Evolutionary conservation across 1,140 invertebrate genomes (phyloP).

Genomic region (Drosophila persimilis): DNA sequence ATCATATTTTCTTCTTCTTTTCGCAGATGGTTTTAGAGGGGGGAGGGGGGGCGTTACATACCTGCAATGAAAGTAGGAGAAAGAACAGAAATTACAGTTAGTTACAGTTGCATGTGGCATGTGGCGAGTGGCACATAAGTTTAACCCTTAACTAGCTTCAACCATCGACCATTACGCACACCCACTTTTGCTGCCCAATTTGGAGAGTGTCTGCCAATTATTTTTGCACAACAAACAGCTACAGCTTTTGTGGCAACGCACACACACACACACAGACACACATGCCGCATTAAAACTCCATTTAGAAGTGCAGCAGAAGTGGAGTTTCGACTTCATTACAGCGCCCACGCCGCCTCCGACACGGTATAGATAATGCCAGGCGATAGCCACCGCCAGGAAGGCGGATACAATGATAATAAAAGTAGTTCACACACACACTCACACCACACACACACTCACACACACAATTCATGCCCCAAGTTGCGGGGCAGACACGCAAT

Average conservation of each 20-base stretch:
- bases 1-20: constrained; percentile 16
- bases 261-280: constrained; percentile 30
- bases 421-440: constrained; percentile 19
- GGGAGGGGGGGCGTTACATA: constrained; percentile 7
- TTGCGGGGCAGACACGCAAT: constrained; percentile 56
- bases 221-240: constrained; percentile 59
- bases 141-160: constrained; percentile 48
- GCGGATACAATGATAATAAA: constrained; percentile 57
- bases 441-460: neutral
- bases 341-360: constrained; percentile 58
- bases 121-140: neutral
- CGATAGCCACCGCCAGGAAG: constrained; percentile 29
- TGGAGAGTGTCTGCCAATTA: constrained; percentile 61
- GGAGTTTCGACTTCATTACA: constrained; percentile 64
- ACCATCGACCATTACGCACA: constrained; percentile 49
- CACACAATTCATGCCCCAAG: constrained; percentile 16
- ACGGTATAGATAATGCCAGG: constrained; percentile 52
- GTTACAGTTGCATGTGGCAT: constrained; percentile 1
- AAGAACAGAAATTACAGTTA: constrained; percentile 16
- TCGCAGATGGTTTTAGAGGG: too few relatives aligned
- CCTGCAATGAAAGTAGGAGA: constrained; percentile 21
- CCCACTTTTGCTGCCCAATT: constrained; percentile 53
- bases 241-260: constrained; percentile 51
- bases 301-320: constrained; percentile 32
- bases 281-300: constrained; percentile 61